A percentile compares a stretch with the other conserved stretches of the same genome.
Evolutionary conservation across 2,113 vertebrate species (phyloP).

Genomic region (Nycticryphes semicollaris): DNA sequence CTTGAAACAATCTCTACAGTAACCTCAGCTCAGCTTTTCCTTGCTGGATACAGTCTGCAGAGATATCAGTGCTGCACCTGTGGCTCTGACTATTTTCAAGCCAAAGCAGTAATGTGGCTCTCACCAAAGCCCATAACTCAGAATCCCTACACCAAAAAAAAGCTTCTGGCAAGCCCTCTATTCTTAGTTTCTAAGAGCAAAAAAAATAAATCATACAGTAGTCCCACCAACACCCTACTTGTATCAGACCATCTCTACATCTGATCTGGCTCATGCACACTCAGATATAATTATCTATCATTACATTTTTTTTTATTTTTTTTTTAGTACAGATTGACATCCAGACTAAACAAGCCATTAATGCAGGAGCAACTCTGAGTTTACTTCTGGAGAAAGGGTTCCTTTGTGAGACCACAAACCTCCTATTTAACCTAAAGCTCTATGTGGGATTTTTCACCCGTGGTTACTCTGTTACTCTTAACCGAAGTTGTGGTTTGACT

Average conservation of each 20-base stretch:
- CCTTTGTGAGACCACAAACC: neutral
- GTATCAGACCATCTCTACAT: neutral
- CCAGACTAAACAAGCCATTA: constrained; percentile 54
- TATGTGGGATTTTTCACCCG: neutral
- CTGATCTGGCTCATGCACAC: neutral
- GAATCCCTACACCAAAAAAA: neutral
- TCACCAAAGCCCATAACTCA: neutral
- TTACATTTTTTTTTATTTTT: neutral
- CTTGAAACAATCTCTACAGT: neutral
- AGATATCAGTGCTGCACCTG: neutral
- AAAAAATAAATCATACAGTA: neutral
- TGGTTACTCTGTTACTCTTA: neutral
- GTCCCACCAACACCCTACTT: neutral
- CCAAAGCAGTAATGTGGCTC: neutral
- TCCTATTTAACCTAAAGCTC: neutral
- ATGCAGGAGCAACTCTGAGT: neutral
- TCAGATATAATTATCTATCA: constrained; percentile 34
- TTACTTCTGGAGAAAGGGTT: constrained; percentile 33
- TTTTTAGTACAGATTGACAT: neutral
- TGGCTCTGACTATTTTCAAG: neutral
- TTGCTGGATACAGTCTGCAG: neutral
- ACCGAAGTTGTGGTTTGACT: neutral
- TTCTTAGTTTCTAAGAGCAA: neutral
- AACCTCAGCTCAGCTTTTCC: neutral
- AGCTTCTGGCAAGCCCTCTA: neutral